Conservation (phyloP, 2,797 vertebrate species). For the Nothura maculosa region DNA sequence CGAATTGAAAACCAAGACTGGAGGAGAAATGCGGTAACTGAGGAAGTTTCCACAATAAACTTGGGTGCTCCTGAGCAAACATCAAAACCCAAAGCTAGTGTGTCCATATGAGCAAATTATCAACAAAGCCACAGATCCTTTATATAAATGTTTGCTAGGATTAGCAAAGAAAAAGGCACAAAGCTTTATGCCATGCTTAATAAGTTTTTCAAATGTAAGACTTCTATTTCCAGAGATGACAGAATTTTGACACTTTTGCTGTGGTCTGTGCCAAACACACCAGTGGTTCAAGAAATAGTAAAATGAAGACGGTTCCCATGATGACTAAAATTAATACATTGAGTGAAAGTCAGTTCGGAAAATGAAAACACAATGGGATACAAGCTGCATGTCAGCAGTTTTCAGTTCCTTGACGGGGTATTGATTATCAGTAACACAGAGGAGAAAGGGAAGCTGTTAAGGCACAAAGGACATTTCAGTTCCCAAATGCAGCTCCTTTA, state of each 20-base stretch:
- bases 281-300: neutral
- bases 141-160: neutral
- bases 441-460: neutral
- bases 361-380: neutral
- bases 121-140: neutral
- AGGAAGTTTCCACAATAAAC: neutral
- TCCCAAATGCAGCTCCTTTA: neutral
- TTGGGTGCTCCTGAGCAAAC: neutral
- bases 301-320: neutral
- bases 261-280: neutral
- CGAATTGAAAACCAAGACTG: neutral
- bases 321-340: neutral
- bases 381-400: neutral
- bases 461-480: fast-evolving
- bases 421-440: neutral
- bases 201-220: neutral
- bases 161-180: neutral
- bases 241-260: fast-evolving
- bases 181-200: fast-evolving
- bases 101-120: neutral
- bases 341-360: neutral
- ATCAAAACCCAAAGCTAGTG: neutral
- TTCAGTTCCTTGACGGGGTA: neutral
- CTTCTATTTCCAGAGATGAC: neutral
- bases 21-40: neutral